Evolutionary conservation across 2,797 vertebrate genomes (phyloP).

Genomic region (Pseudochirops corinnae): DNA sequence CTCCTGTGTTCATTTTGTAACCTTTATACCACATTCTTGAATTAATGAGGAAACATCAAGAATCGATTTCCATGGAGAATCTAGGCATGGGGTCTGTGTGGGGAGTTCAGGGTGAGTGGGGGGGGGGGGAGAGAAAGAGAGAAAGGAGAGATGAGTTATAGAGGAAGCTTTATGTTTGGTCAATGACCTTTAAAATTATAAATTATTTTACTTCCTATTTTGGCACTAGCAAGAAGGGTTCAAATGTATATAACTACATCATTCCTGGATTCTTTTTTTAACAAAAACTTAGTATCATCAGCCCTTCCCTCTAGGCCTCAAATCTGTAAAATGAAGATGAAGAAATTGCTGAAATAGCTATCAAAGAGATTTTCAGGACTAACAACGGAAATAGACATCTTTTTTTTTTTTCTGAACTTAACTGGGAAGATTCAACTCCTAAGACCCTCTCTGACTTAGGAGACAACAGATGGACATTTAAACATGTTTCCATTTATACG

Average conservation of each 20-base stretch:
- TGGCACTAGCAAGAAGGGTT: not conserved
- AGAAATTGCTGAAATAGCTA: not conserved
- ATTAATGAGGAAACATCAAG: slow-evolving; percentile 80
- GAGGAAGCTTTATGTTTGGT: not conserved
- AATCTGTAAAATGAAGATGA: slow-evolving; percentile 20
- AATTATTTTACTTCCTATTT: slow-evolving; percentile 37
- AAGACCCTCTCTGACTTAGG: slow-evolving; percentile 72
- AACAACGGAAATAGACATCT: slow-evolving; percentile 49
- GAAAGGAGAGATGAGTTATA: not conserved
- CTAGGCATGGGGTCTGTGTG: slow-evolving; percentile 36
- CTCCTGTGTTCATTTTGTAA: slow-evolving; percentile 77
- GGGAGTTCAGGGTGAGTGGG: not conserved
- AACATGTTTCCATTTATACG: slow-evolving; percentile 79
- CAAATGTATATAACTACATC: slow-evolving; percentile 44
- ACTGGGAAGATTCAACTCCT: slow-evolving; percentile 71
- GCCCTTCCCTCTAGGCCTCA: slow-evolving; percentile 45
- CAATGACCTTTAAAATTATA: slow-evolving; percentile 14
- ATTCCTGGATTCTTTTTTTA: slow-evolving; percentile 15
- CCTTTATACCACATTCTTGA: slow-evolving; percentile 76
- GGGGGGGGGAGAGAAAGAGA: not conserved
- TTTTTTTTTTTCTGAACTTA: slow-evolving; percentile 55
- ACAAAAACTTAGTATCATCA: not conserved
- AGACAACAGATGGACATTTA: slow-evolving; percentile 79
- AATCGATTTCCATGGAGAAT: slow-evolving; percentile 73
- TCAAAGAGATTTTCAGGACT: slow-evolving; percentile 37